Conservation (phyloP, 2,888 invertebrate genomes). For the Hecatera dysodea region DNA sequence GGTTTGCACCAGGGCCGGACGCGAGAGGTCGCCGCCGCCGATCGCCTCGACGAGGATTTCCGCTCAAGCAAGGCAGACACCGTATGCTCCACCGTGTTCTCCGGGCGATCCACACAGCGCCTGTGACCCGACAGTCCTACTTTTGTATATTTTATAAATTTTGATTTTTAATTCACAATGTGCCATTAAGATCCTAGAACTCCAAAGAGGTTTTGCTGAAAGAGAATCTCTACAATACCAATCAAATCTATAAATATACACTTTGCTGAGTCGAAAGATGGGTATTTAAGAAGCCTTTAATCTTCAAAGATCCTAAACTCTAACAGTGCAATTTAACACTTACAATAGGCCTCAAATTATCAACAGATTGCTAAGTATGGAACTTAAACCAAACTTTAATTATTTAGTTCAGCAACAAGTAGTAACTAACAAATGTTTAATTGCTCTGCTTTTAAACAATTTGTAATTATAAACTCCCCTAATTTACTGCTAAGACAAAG, state of each 20-base stretch:
- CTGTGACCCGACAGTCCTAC: no score
- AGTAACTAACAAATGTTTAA: constrained; percentile 42
- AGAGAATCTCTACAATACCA: neutral
- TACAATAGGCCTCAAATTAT: constrained; percentile 31
- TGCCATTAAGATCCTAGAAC: no score
- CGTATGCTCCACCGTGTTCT: no score
- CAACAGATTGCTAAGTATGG: constrained; percentile 23
- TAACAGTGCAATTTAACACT: constrained; percentile 19
- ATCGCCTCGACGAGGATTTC: no score
- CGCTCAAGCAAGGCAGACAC: no score
- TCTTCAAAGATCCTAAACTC: constrained; percentile 8
- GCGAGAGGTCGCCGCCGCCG: no score
- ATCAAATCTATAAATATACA: neutral
- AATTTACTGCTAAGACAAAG: constrained; percentile 35
- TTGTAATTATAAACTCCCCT: constrained; percentile 34
- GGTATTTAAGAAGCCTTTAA: neutral
- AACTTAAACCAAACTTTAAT: constrained; percentile 42
- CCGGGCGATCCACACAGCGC: no score
- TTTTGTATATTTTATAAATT: no score
- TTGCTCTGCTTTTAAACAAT: constrained; percentile 45
- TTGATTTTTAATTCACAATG: no score
- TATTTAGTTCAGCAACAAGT: constrained; percentile 55
- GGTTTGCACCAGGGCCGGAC: no score
- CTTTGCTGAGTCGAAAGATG: no score
- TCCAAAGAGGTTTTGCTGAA: no score